phyloP scores from a whole-genome alignment of 2,888 invertebrate genomes.

The Chymomyza amoena region DNA sequence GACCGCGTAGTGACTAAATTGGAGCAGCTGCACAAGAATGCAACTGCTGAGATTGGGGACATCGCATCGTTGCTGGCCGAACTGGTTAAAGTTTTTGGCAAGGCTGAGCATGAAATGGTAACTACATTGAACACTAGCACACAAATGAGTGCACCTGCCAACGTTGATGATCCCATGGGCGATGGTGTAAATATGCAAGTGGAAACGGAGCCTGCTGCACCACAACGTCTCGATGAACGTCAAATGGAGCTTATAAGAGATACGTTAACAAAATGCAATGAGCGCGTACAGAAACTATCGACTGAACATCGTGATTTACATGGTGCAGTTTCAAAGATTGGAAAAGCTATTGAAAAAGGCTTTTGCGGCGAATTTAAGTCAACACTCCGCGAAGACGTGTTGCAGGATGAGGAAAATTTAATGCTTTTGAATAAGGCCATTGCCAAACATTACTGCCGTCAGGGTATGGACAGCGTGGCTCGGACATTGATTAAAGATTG shows the following conservation, averaged over 20 bases:
- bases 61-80: slow-evolving; percentile 74
- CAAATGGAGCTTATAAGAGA: slow-evolving; percentile 87
- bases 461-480: slow-evolving; percentile 95
- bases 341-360: slow-evolving; percentile 97
- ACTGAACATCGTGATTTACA: slow-evolving; percentile 92
- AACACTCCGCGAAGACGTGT: slow-evolving; percentile 89
- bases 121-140: slow-evolving; percentile 72
- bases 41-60: slow-evolving; percentile 74
- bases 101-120: slow-evolving; percentile 68
- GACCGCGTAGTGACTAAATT: slow-evolving; percentile 77
- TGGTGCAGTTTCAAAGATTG: slow-evolving; percentile 90
- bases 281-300: slow-evolving; percentile 89
- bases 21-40: slow-evolving; percentile 75
- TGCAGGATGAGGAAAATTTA: slow-evolving; percentile 82
- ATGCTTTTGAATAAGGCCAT: slow-evolving; percentile 91
- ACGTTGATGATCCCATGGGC: slow-evolving; percentile 68
- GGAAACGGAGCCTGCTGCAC: slow-evolving; percentile 79
- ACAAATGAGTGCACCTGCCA: slow-evolving; percentile 62
- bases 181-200: slow-evolving; percentile 73
- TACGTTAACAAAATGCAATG: slow-evolving; percentile 88
- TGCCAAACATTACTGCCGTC: slow-evolving; percentile 96
- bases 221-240: slow-evolving; percentile 84
- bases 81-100: slow-evolving; percentile 66
- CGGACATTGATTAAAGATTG: slow-evolving; percentile 83
- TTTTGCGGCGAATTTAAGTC: slow-evolving; percentile 95